Conservation (phyloP, 2,113 vertebrate genomes). For the Salminus brasiliensis region DNA sequence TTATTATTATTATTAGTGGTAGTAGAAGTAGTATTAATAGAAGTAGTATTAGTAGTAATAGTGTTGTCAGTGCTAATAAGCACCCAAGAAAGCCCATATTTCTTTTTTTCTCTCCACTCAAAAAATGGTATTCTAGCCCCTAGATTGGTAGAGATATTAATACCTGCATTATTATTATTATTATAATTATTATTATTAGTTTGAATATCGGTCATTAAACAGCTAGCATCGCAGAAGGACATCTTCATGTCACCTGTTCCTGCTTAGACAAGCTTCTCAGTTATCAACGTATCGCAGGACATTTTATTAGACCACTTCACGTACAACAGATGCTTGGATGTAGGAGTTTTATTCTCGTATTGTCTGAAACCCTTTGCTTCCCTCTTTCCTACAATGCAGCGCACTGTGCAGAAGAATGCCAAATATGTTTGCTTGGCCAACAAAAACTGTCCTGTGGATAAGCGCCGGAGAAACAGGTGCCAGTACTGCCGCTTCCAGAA, state of each 20-base stretch:
- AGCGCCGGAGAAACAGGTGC: slow-evolving; percentile 92
- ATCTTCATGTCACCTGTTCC: neutral
- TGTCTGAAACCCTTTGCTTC: slow-evolving; percentile 30
- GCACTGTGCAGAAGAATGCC: slow-evolving; percentile 98
- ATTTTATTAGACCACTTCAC: neutral
- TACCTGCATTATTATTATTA: neutral
- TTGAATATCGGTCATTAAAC: neutral
- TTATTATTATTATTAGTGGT: too few species aligned
- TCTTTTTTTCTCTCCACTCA: too few species aligned
- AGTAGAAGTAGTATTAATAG: neutral
- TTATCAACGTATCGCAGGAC: neutral
- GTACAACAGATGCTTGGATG: too few species aligned
- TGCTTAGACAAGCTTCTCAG: neutral
- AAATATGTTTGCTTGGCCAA: slow-evolving; percentile 98
- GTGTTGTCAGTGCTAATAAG: too few species aligned
- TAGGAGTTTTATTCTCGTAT: neutral
- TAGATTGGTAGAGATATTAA: too few species aligned
- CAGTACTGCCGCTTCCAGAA: slow-evolving; percentile 97
- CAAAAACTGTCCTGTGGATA: slow-evolving; percentile 98
- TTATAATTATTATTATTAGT: neutral
- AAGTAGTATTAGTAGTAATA: neutral
- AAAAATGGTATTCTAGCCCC: too few species aligned
- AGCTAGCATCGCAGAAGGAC: neutral
- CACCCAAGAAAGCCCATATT: too few species aligned
- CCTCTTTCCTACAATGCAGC: slow-evolving; percentile 73